Base-by-base conservation (phyloP, 2,113 vertebrate species). In the Eleginops maclovinus region DNA sequence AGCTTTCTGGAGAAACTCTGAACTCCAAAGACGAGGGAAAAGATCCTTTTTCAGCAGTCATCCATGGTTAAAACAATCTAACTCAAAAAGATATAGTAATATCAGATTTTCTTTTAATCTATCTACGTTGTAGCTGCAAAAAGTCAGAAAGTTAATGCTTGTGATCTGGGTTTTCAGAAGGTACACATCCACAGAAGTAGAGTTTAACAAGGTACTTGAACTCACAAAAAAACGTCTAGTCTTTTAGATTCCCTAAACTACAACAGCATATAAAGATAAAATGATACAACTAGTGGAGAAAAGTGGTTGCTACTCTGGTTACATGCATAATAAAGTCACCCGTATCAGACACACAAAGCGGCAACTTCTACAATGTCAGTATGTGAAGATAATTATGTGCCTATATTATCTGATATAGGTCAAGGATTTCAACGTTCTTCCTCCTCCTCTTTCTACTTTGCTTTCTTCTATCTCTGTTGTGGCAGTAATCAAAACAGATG, bases 401-500 rank as follows among this genome's bases (percentile, higher is more conserved):
- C 22, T 40, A 51, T 4, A n/a, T 19, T 24, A 21, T 46, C 50
- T 22, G 40, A 59, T 72, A 12, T 46, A n/a, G 7, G 59, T 69
- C 9, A 24, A 69, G 15, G 4, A 28, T n/a, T 36, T 12, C 16
- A 28, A 22, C 5, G 9, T 43, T 65, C 22, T 31, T 6, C 53
- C 22, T n/a, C 15, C 24, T 1, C 2, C 15, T n/a, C 19, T 31
- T 63, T 62, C 49, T 76, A 19, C 54, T 54, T 50, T 22, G 24
- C 19, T 36, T 12, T 12, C 40, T 43, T 74, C 51, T 47, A 36
- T 68, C 62, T 63, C 44, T 53, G 47, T 59, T 4, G 2, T 68
- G 36, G 24, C 13, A 53, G 41, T 9, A 50, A 41, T 78, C 43
- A n/a, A 61, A 70, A 60, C 40, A 70, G 26, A 68, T 36, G 31